Conservation (phyloP, 2,797 vertebrate genomes). For the Lateolabrax maculatus region DNA sequence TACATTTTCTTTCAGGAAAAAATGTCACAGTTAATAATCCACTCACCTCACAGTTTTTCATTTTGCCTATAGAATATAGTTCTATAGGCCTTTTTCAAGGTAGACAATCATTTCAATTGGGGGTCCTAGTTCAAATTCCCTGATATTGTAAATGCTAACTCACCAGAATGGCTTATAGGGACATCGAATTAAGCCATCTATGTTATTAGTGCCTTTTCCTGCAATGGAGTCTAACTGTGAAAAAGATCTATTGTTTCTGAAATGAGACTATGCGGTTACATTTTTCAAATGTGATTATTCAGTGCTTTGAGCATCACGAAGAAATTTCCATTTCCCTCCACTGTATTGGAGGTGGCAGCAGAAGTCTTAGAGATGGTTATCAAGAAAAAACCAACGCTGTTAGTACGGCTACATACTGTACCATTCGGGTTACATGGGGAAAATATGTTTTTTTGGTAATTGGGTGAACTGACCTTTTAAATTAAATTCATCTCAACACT, state of each 20-base stretch:
- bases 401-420: background rate
- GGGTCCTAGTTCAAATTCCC: background rate
- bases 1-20: background rate
- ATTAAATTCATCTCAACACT: slow-evolving; percentile 1
- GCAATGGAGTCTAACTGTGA: background rate
- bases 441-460: background rate
- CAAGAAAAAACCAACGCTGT: background rate
- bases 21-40: background rate
- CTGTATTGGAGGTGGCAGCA: too few species aligned
- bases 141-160: background rate
- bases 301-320: background rate
- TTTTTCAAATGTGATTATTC: background rate
- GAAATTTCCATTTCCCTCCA: background rate
- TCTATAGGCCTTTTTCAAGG: background rate
- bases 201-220: background rate
- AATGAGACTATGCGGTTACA: background rate
- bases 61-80: background rate
- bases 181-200: background rate
- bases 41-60: slow-evolving; percentile 1
- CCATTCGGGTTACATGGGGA: background rate
- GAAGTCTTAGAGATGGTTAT: background rate
- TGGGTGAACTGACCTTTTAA: slow-evolving; percentile 19
- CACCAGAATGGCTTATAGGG: background rate
- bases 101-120: background rate
- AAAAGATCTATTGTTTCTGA: background rate